phyloP scores from a whole-genome alignment of 2,888 invertebrate species.

The Ditula angustiorana region DNA sequence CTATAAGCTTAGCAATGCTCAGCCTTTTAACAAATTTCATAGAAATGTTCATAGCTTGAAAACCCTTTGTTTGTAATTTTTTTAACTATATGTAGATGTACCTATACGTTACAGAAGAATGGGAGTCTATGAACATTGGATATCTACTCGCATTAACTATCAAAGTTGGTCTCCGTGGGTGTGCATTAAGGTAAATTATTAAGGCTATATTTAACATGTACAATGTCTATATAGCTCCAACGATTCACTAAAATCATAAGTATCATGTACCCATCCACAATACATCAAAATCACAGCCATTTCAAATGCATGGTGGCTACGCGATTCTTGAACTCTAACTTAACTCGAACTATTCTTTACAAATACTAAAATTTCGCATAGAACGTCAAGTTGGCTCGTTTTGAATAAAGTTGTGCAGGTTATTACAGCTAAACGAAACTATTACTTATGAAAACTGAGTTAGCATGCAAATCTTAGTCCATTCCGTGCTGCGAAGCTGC shows the following conservation, averaged over 20 bases:
- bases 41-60: neutral
- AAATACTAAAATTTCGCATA: conserved; percentile 69
- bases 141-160: too few relatives aligned
- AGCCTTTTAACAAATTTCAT: neutral
- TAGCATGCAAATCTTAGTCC: conserved; percentile 80
- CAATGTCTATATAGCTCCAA: too few relatives aligned
- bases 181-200: too few relatives aligned
- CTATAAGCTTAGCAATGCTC: neutral
- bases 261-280: too few relatives aligned
- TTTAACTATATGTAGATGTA: too few relatives aligned
- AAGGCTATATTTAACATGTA: too few relatives aligned
- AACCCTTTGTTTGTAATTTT: neutral
- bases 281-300: conserved; percentile 42
- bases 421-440: conserved; percentile 71
- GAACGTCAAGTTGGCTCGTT: conserved; percentile 69
- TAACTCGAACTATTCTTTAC: conserved; percentile 65
- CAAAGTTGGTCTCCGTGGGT: too few relatives aligned
- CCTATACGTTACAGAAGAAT: too few relatives aligned
- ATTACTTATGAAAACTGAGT: conserved; percentile 78
- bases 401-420: conserved; percentile 62
- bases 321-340: conserved; percentile 51
- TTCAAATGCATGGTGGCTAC: conserved; percentile 46
- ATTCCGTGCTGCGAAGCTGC: conserved; percentile 58
- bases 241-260: too few relatives aligned
- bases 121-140: too few relatives aligned